Conservation (phyloP, 2,888 invertebrate species). For the Aporophyla nigra region DNA sequence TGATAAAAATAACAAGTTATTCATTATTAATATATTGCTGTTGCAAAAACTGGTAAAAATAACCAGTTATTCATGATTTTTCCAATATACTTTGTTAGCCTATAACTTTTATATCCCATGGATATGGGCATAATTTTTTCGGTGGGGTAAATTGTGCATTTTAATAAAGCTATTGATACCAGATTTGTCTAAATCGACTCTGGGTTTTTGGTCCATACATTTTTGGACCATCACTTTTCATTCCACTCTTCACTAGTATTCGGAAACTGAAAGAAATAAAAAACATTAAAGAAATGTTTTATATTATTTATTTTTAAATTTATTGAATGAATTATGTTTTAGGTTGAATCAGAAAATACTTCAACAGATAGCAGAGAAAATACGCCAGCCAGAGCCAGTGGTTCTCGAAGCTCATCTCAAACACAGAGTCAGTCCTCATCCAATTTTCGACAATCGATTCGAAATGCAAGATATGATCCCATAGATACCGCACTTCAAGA, state of each 20-base stretch:
- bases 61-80: constrained; percentile 12
- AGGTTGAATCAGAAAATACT: constrained; percentile 53
- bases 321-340: constrained; percentile 50
- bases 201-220: no score
- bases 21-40: constrained; percentile 10
- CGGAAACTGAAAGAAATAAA: constrained; percentile 19
- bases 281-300: constrained; percentile 44
- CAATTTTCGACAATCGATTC: constrained; percentile 51
- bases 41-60: constrained; percentile 9
- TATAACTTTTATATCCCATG: constrained; percentile 1
- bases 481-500: constrained; percentile 32
- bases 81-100: constrained; percentile 13
- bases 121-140: constrained; percentile 3
- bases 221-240: no score
- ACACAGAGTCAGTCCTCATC: constrained; percentile 50
- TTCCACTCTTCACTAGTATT: constrained; percentile 29
- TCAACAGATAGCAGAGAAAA: constrained; percentile 53
- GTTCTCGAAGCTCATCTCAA: constrained; percentile 48
- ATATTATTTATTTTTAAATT: constrained; percentile 49
- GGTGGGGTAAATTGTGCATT: constrained; percentile 18
- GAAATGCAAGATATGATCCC: constrained; percentile 51
- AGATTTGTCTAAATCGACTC: constrained; percentile 4
- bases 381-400: constrained; percentile 50
- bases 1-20: constrained; percentile 14
- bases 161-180: constrained; percentile 7